These are phyloP conservation scores for Apistogramma diplotaenia DNA, from an alignment of 2,113 vertebrate species.

Conservation along the genomic window DNA sequence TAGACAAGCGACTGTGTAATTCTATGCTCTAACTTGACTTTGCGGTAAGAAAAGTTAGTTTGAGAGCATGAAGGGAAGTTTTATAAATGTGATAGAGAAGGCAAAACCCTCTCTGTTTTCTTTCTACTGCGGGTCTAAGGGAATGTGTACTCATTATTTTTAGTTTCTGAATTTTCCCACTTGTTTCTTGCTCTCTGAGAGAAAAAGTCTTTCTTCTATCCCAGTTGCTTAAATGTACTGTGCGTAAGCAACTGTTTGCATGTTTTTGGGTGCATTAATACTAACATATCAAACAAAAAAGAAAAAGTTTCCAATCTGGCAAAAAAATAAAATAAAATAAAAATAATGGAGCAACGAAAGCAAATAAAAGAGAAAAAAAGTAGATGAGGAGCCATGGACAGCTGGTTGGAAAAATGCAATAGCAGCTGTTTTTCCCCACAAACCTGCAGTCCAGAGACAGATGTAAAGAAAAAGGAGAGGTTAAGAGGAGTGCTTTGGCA, in stretches of 20 bases:
- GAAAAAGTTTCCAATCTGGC: conserved; percentile 4
- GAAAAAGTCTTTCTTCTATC: conserved; percentile 12
- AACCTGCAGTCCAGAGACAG: background rate
- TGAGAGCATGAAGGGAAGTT: background rate
- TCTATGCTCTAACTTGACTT: background rate
- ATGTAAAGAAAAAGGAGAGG: background rate
- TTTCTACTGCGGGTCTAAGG: background rate
- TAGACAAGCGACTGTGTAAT: background rate
- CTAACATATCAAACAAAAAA: background rate
- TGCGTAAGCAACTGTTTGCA: conserved; percentile 4
- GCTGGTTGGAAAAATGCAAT: background rate
- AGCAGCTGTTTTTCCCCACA: background rate
- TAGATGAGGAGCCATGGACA: background rate
- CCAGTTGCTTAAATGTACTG: background rate
- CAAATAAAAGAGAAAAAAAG: background rate
- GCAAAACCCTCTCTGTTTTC: background rate
- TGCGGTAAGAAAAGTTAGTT: background rate
- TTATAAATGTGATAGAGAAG: background rate
- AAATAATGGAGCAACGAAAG: background rate
- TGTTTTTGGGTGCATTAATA: background rate
- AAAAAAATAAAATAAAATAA: background rate
- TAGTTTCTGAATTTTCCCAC: background rate
- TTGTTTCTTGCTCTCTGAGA: background rate
- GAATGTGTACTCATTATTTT: background rate
- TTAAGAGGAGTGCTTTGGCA: background rate